Percentiles rank a stretch among this genome's conserved stretches.
These are phyloP conservation scores for Panurus biarmicus DNA, from an alignment of 2,113 vertebrate genomes.

Conservation along the genomic window DNA sequence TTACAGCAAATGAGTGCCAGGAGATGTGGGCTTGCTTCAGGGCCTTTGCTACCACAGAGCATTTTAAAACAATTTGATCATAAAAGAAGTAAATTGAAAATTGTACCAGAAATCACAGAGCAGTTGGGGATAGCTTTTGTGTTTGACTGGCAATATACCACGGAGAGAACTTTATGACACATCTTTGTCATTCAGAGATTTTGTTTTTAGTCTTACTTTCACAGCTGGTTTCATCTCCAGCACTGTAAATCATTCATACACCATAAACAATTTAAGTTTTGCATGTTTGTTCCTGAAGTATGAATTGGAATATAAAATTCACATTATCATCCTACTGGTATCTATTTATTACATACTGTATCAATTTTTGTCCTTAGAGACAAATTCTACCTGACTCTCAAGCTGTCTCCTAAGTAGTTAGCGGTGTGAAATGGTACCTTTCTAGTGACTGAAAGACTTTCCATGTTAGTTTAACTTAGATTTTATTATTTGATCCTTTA, in stretches of 20 bases:
- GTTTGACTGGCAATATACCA: background rate
- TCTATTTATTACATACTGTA: background rate
- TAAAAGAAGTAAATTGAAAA: background rate
- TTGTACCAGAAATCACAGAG: background rate
- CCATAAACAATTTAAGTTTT: background rate
- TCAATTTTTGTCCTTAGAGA: background rate
- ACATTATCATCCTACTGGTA: background rate
- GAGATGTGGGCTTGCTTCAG: background rate
- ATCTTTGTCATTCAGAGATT: background rate
- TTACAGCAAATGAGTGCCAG: background rate
- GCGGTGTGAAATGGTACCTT: background rate
- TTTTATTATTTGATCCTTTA: background rate
- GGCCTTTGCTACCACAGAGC: background rate
- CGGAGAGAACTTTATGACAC: background rate
- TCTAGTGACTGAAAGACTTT: background rate
- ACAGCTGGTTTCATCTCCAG: background rate
- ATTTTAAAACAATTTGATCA: background rate
- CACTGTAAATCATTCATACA: background rate
- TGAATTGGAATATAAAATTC: background rate
- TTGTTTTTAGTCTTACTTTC: constrained; percentile 8
- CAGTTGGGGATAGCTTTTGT: background rate
- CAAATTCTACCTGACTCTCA: background rate
- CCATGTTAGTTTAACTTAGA: background rate
- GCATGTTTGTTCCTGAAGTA: background rate
- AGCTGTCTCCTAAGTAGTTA: background rate